Percentiles rank a stretch among this genome's conserved stretches.
phyloP scores from a whole-genome alignment of 2,113 vertebrate genomes.

The Cebus imitator region DNA sequence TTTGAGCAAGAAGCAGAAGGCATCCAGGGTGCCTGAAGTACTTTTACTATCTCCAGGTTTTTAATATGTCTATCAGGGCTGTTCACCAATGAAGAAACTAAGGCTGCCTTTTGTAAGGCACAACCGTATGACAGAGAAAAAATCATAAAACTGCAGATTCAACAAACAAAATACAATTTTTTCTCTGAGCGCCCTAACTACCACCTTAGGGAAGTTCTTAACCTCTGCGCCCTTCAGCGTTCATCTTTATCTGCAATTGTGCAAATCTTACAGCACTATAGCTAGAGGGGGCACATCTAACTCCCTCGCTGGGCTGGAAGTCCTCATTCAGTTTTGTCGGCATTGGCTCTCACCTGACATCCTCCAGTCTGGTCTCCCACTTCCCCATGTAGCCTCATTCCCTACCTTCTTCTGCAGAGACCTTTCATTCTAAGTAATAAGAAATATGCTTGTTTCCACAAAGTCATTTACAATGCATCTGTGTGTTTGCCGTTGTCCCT shows the following conservation, averaged over 20 bases:
- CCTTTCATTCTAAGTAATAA: neutral
- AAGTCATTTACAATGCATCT: neutral
- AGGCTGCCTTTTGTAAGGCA: neutral
- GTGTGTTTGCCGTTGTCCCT: neutral
- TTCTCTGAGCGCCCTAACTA: neutral
- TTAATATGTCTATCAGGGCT: neutral
- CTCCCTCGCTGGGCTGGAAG: neutral
- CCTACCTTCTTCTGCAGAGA: neutral
- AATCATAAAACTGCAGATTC: neutral
- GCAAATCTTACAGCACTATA: neutral
- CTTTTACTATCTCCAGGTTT: neutral
- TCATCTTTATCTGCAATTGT: neutral
- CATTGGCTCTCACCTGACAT: rapidly evolving
- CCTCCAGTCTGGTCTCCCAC: neutral
- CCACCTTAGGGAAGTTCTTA: neutral
- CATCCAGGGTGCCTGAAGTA: neutral
- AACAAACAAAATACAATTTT: neutral
- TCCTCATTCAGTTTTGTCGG: neutral
- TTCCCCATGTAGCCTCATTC: neutral
- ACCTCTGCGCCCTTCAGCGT: no score
- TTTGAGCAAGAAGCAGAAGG: neutral
- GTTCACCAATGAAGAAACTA: neutral
- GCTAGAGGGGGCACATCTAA: no score
- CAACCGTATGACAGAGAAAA: neutral
- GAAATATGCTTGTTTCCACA: neutral